phyloP scores from a whole-genome alignment of 2,113 vertebrate species.

The Pseudolaguvia tuberculata region DNA sequence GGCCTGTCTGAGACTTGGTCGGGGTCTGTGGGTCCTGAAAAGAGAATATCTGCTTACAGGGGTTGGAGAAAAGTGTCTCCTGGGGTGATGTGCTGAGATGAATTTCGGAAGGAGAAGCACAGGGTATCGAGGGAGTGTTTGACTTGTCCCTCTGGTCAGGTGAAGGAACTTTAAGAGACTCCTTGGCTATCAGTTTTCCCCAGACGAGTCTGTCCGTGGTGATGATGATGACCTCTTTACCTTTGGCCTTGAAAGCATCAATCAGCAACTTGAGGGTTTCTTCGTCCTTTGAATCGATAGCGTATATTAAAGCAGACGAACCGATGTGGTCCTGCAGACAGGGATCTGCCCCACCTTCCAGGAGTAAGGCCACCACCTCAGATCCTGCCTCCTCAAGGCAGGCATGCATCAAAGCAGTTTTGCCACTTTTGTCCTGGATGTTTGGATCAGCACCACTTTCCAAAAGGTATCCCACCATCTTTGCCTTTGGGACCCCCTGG shows the following conservation, averaged over 20 bases:
- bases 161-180: constrained; percentile 76
- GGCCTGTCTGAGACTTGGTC: constrained; percentile 60
- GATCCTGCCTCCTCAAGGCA: constrained; percentile 76
- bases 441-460: constrained; percentile 89
- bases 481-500: constrained; percentile 80
- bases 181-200: constrained; percentile 70
- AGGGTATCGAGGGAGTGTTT: constrained; percentile 47
- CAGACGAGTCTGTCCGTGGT: constrained; percentile 70
- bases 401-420: constrained; percentile 86
- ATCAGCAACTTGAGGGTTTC: constrained; percentile 80
- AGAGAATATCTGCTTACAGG: constrained; percentile 60
- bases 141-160: constrained; percentile 53
- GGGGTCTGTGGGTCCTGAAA: constrained; percentile 58
- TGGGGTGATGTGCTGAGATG: constrained; percentile 68
- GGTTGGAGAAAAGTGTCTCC: constrained; percentile 50
- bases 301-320: constrained; percentile 79
- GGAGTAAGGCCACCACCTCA: constrained; percentile 78
- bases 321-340: constrained; percentile 80
- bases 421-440: constrained; percentile 88
- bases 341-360: constrained; percentile 76
- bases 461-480: constrained; percentile 85
- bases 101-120: constrained; percentile 74
- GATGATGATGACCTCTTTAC: constrained; percentile 94
- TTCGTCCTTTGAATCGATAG: constrained; percentile 76
- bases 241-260: constrained; percentile 78